Evolutionary conservation across 2,888 invertebrate species (phyloP), one percentile per base, ranked within the genome.

Genomic region (Dynastes hyllus): DNA sequence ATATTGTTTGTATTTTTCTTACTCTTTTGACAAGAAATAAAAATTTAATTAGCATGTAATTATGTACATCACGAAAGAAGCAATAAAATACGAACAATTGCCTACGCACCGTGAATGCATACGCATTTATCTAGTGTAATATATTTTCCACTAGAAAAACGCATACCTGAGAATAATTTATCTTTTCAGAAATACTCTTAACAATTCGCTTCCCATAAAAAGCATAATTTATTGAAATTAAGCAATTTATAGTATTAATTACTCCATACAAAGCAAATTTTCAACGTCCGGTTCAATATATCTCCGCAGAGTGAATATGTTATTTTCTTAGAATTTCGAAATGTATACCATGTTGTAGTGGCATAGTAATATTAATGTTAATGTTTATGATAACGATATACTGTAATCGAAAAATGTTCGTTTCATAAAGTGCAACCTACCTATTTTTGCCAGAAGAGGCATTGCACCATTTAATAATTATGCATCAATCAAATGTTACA

Each of bases 11-110:
- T n/a, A 45, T 75, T 37, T 61, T 75, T 75, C 27, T 61, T 75
- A 45, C 27, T 75, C 40, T 45, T 22, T 61, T 29, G 50, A 75
- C 58, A 73, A 75, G 61, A 61, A 75, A 61, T 75, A 75, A 58
- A 61, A 61, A 61, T 75, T 69, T 75, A 75, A 75, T 75, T 75
- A 75, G 73, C 61, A 50, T 75, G 29, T 75, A 55, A 37, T 71
- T 71, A 75, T 61, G 73, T 45, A 22, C 50, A 75, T 61, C 45
- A 75, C 63, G 61, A 45, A 75, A 50, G 61, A 40, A 61, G 61
- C 58, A 40, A 75, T 75, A 75, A 75, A 75, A 63, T 75, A 8
- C 73, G 45, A 45, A 45, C 45, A 61, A 61, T 75, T 75, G 40
- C 29, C 50, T 75, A 61, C 22, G 45, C 58, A 61, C 45, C 27